Conservation (phyloP, 2,888 invertebrate species). For the Morpho helenor region DNA sequence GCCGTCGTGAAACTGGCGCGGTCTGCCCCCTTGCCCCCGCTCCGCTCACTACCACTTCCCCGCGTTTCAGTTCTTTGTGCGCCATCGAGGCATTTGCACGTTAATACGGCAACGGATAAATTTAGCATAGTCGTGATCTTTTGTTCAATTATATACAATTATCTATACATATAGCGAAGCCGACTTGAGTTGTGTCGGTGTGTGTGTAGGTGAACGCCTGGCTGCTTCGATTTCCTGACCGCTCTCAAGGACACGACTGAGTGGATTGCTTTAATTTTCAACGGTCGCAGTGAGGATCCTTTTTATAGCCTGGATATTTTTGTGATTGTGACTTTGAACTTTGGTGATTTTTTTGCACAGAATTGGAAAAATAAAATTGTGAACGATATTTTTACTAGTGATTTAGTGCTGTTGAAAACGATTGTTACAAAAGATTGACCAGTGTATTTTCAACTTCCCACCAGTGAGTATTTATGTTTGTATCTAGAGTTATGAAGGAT, state of each 20-base stretch:
- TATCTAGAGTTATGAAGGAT: not conserved
- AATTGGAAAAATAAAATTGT: slow-evolving; percentile 16
- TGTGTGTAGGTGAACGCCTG: slow-evolving; percentile 56
- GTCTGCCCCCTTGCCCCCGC: slow-evolving; percentile 47
- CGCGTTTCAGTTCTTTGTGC: slow-evolving; percentile 77
- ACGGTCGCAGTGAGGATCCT: slow-evolving; percentile 34
- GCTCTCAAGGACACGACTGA: slow-evolving; percentile 48
- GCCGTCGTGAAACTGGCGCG: slow-evolving; percentile 60
- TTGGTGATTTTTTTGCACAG: slow-evolving; percentile 32
- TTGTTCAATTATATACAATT: slow-evolving; percentile 35
- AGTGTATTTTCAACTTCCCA: slow-evolving; percentile 16
- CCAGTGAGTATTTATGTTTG: slow-evolving; percentile 22
- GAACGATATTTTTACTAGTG: slow-evolving; percentile 15
- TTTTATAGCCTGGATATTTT: slow-evolving; percentile 28
- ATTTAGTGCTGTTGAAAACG: slow-evolving; percentile 19
- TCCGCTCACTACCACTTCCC: slow-evolving; percentile 56
- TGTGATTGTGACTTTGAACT: slow-evolving; percentile 29
- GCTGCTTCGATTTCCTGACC: slow-evolving; percentile 48
- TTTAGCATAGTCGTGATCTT: slow-evolving; percentile 52
- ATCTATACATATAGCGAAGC: slow-evolving; percentile 39
- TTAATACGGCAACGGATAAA: slow-evolving; percentile 49
- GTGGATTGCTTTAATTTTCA: slow-evolving; percentile 37
- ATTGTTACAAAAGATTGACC: slow-evolving; percentile 14
- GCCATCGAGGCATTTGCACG: slow-evolving; percentile 63
- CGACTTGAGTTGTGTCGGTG: slow-evolving; percentile 45